A percentile compares a stretch with the other conserved stretches of the same genome.
Conservation (phyloP, 1,140 invertebrate species). For the Drosophila sucinea region DNA sequence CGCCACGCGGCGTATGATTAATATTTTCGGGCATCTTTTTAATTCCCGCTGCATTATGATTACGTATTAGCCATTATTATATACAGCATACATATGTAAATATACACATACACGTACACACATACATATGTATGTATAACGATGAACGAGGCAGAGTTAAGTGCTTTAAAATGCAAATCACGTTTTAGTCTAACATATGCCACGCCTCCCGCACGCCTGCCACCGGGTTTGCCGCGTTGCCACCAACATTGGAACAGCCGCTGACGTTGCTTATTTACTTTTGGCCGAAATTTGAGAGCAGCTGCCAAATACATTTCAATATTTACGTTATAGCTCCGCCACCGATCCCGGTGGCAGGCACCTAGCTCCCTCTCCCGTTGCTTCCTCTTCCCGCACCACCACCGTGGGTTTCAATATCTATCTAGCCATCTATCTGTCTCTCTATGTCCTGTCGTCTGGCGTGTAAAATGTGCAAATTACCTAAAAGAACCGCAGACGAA, state of each 20-base stretch:
- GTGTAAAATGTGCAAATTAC: constrained; percentile 81
- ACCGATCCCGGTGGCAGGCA: background rate
- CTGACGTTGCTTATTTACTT: constrained; percentile 66
- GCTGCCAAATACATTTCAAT: constrained; percentile 81
- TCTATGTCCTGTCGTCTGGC: constrained; percentile 47
- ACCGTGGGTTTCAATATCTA: constrained; percentile 41
- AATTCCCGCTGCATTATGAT: constrained; percentile 74
- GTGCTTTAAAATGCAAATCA: constrained; percentile 78
- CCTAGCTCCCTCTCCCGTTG: no score
- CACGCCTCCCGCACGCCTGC: constrained; percentile 30
- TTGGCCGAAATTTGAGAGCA: constrained; percentile 70
- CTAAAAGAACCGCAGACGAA: constrained; percentile 81
- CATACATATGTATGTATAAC: background rate
- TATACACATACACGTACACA: no score
- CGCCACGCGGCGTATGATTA: constrained; percentile 79
- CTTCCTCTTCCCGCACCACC: background rate
- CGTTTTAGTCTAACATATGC: constrained; percentile 42
- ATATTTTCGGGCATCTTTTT: constrained; percentile 67
- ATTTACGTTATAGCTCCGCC: constrained; percentile 70
- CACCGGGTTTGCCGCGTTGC: background rate
- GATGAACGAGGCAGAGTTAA: constrained; percentile 18
- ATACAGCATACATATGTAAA: constrained; percentile 1
- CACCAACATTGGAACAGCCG: background rate
- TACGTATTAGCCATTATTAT: constrained; percentile 70
- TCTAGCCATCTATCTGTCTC: constrained; percentile 41